Evolutionary conservation across 1,140 invertebrate species (phyloP), one percentile per base, ranked within the genome.

Genomic region (Lepidurus couesii): DNA sequence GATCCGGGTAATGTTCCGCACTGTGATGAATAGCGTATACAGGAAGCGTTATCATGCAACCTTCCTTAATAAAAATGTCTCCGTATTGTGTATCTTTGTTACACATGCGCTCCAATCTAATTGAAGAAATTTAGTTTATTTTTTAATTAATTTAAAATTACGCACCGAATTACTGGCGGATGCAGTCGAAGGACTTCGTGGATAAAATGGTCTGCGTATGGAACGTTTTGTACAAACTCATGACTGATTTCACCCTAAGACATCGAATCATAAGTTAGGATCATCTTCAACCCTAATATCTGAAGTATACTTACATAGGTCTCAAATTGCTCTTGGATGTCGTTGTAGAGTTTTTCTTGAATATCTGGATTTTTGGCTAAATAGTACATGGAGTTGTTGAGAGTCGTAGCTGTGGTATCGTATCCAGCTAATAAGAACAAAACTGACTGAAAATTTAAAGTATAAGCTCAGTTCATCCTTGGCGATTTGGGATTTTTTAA

Each of bases 381-480:
- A 81, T 91, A 89, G 81, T 91, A 89, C 0, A 92, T 82, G 9
- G 88, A 86, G 81, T 90, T 91, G 0, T 89, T 85, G 78, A 95
- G 88, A 1, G 90, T 87, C 7, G 89, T 90, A 0, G 91, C 90
- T 0, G 92, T 92, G 0, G 93, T 94, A 83, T 95, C 92, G 78
- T 91, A 92, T 8, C 92, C 91, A 73, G 92, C 92, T 1, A 89
- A 84, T 76, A 92, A 91, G 82, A 93, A 93, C 0, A 90, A 86
- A 13, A 90, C 89, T 0, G 88, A 89, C 83, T 92, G 91, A 2
- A n/a, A 65, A 7, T 21, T n/a, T n/a, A n/a, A 13, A 65, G 13
- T 10, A 13, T 13, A 65, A 1, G 4, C 34, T 34, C 4, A 34
- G 34, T 34, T 34, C 6, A 7, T 65, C 1, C 16, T 65, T 65